Percentiles rank a stretch among this genome's conserved stretches.
Evolutionary conservation across 2,888 invertebrate species (phyloP).

Genomic region (Cephus pygmeus): DNA sequence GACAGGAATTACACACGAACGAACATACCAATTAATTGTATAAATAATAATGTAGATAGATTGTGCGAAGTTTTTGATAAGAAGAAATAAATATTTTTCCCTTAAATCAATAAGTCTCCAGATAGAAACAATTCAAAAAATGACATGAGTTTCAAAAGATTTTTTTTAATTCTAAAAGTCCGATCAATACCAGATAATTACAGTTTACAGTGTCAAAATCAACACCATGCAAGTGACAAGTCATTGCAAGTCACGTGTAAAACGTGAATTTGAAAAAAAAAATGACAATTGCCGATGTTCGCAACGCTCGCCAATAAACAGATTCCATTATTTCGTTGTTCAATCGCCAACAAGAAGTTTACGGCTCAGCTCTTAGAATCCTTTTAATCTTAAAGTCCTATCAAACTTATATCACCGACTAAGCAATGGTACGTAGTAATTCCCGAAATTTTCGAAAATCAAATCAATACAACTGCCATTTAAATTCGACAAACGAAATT

Average conservation of each 20-base stretch:
- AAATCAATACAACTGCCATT: not conserved
- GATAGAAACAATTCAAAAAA: too few species aligned
- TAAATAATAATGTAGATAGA: not conserved
- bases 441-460: not conserved
- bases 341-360: constrained; percentile 6
- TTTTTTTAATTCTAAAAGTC: not conserved
- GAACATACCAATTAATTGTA: not conserved
- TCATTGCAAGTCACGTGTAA: not conserved
- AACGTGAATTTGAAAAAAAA: not conserved
- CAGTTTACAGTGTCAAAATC: not conserved
- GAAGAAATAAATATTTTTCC: not conserved
- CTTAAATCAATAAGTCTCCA: too few species aligned
- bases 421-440: constrained; percentile 6
- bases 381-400: constrained; percentile 10
- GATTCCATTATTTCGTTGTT: constrained; percentile 15
- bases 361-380: constrained; percentile 3
- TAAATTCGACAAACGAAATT: not conserved
- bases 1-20: not conserved
- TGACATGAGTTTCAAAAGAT: not conserved
- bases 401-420: constrained; percentile 1
- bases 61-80: not conserved
- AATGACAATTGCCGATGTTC: not conserved
- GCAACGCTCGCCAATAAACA: constrained; percentile 14
- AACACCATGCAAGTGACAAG: not conserved
- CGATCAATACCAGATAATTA: not conserved